Base-by-base conservation (phyloP, 2,888 invertebrate species). In the Uloborus plumipes region DNA sequence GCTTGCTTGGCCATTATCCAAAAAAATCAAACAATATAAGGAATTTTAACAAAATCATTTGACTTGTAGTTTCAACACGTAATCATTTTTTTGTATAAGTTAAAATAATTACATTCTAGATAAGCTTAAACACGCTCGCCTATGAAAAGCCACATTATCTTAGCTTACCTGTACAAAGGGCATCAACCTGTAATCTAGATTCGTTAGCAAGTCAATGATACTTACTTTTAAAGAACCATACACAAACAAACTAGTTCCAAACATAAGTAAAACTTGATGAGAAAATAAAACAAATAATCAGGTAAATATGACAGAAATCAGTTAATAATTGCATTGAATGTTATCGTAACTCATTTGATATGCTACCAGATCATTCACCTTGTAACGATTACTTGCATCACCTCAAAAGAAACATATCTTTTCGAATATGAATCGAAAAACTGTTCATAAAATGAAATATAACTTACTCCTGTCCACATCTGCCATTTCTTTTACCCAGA, bases 91-190 rank as follows among this genome's bases (percentile, higher is more conserved):
- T 26, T 11, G 9, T 11, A 39, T 11, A 39, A 2, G 1, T 7
- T 39, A 2, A 39, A 39, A 39, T 1, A 39, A 11, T 11, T 9
- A 39, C 31, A 31, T 9, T 11, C 39, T 39, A 7, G 39, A 39
- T 39, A 7, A 11, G 11, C 9, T 39, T 9, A 9, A 39, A 39
- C 1, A 39, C 39, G 39, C 39, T 39, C 7, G 7, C 39, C 7
- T 11, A 39, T 39, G 39, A 11, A 47, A 39, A 64, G 64, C 22
- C 59, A 22, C 22, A 31, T 65, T 74, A 70, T 74, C 74, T 74
- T 50, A 58, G 53, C 65, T 81, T 81, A 81, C 74, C 80, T 74
- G 80, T 81, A 81, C 80, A 73, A 81, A 74, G 80, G 80, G 74
- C 74, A 81, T 81, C 80, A 81, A 81, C 80, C 80, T 74, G 74